Percentiles rank a stretch among this genome's conserved stretches.
Conservation (phyloP, 1,140 invertebrate species). For the Octopus bimaculoides region DNA sequence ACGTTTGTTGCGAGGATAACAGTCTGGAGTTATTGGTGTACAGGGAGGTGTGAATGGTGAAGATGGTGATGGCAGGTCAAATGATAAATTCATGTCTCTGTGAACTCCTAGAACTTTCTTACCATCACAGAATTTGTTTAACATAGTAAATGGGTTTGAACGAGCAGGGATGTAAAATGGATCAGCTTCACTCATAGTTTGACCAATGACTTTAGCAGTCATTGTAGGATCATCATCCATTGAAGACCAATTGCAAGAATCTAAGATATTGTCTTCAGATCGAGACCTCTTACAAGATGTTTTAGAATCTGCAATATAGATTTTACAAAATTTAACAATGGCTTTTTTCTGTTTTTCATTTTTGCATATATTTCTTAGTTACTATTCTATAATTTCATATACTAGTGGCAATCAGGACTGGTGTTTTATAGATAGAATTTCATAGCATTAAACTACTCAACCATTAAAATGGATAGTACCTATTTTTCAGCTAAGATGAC, state of each 20-base stretch:
- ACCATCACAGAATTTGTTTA: conserved; percentile 42
- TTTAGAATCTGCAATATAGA: neutral
- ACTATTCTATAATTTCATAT: no score
- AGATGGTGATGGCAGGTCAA: conserved; percentile 39
- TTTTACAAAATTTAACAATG: no score
- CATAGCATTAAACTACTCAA: no score
- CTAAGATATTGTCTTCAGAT: conserved; percentile 50
- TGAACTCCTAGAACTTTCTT: conserved; percentile 45
- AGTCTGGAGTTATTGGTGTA: conserved; percentile 35
- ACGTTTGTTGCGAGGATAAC: neutral
- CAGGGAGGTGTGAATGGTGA: conserved; percentile 40
- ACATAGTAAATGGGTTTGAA: conserved; percentile 48
- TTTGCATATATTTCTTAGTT: no score
- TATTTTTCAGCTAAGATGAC: no score
- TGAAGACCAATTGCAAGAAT: conserved; percentile 31
- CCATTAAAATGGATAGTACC: no score
- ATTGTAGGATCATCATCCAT: conserved; percentile 23
- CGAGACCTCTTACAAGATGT: conserved; percentile 41
- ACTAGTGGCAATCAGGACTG: no score
- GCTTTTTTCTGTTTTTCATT: no score
- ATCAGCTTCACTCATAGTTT: conserved; percentile 54
- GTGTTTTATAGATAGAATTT: no score
- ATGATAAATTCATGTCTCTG: conserved; percentile 29
- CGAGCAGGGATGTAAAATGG: conserved; percentile 50
- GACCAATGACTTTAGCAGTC: conserved; percentile 47